Base-by-base conservation (phyloP, 2,888 invertebrate species). In the Papilio protenor region DNA sequence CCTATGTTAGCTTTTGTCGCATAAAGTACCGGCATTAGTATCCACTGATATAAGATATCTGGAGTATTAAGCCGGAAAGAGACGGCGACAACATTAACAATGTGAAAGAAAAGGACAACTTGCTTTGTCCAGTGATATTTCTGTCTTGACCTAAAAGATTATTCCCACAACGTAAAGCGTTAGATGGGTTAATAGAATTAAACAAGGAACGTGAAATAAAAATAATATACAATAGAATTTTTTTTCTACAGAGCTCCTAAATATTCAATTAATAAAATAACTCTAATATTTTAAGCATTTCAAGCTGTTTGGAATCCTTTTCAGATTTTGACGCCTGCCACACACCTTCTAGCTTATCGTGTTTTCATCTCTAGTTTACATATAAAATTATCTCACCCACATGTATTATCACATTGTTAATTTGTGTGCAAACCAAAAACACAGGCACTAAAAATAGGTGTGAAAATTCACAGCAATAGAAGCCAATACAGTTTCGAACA, bases 1-100 rank as follows among this genome's bases (percentile, higher is more conserved):
- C 80, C 79, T 78, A 75, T 80, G 81, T 81, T 80, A 70, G 81
- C 80, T 82, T 81, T 80, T 78, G 80, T 79, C 79, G 78, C 77
- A 76, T 79, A 81, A 79, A 79, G 75, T 79, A 80, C 77, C 77
- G 77, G 77, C 77, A 74, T 79, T 76, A 78, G 69, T 76, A 74
- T 69, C 77, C 14, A 76, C 73, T 64, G 59, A 77, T 70, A 80
- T 72, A 75, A 72, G 78, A 78, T 78, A 78, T 78, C 73, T 57
- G 23, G 66, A 45, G 76, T 76, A 78, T 78, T 78, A 78, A 78
- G 66, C 66, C 55, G n/a, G 66, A 73, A 21, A 76, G 57, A 66
- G 66, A 78, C 33, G 61, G 59, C 1, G 11, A 69, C 23, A 75
- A 14, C 45, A 52, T 21, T 40, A 23, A 73, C 59, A 73, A 59